phyloP scores from a whole-genome alignment of 2,797 vertebrate species.

The Argya squamiceps region DNA sequence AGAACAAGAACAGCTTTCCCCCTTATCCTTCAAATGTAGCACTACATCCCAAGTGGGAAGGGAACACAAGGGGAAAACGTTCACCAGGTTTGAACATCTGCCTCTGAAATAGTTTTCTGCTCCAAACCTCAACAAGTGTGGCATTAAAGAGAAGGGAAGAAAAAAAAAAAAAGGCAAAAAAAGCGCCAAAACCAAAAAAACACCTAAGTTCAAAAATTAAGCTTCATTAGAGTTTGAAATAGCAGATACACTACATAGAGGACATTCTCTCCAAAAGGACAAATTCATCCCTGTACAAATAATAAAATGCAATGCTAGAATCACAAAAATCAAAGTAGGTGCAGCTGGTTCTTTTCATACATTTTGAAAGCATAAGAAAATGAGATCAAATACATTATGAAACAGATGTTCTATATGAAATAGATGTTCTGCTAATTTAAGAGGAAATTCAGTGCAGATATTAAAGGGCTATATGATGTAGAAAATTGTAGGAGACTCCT shows the following conservation, averaged over 20 bases:
- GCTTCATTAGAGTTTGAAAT: background rate
- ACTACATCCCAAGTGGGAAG: background rate
- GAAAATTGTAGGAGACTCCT: constrained; percentile 34
- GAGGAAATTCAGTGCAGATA: constrained; percentile 58
- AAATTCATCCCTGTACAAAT: background rate
- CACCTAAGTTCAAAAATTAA: background rate
- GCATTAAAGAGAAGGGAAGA: too few relatives aligned
- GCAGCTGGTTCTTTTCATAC: background rate
- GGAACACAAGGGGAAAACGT: background rate
- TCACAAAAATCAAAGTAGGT: background rate
- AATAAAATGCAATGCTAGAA: background rate
- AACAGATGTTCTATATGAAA: background rate
- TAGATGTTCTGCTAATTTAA: constrained; percentile 50
- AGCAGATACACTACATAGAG: background rate
- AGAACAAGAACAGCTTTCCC: background rate
- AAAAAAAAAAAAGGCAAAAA: too few relatives aligned
- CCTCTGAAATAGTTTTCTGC: background rate
- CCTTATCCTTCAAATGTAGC: background rate
- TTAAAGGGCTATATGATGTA: constrained; percentile 14
- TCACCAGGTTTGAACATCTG: background rate
- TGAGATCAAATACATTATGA: background rate
- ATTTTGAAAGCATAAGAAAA: constrained; percentile 24
- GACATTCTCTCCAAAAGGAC: background rate
- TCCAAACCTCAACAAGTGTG: background rate
- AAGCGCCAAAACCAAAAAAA: background rate